phyloP scores from a whole-genome alignment of 2,113 vertebrate species.

The Benitochromis conjunctus region DNA sequence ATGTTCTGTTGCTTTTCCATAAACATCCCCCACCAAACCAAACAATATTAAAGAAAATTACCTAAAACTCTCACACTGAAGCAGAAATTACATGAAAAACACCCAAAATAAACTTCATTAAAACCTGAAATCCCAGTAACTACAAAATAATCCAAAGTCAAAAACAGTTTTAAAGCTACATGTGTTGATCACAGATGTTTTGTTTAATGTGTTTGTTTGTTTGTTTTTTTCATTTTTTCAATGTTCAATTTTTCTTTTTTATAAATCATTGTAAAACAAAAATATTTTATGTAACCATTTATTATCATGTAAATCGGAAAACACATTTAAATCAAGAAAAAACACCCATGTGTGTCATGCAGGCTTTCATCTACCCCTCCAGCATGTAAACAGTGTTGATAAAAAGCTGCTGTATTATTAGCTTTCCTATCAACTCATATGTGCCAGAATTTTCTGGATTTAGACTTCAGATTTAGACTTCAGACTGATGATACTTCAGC shows the following conservation, averaged over 20 bases:
- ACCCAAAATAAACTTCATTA: too few species aligned
- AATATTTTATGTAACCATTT: slow-evolving; percentile 56
- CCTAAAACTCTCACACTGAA: background rate
- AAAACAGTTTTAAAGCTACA: too few species aligned
- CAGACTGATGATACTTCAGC: background rate
- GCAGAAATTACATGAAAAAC: background rate
- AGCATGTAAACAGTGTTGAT: slow-evolving; percentile 57
- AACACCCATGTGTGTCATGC: slow-evolving; percentile 23
- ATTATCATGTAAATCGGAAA: slow-evolving; percentile 21
- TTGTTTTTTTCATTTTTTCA: background rate
- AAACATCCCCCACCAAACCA: background rate
- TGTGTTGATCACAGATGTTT: too few species aligned
- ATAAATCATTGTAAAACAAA: background rate
- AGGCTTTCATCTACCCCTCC: slow-evolving; percentile 6
- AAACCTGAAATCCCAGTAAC: too few species aligned
- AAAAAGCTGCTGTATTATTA: slow-evolving; percentile 42
- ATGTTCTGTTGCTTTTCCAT: background rate
- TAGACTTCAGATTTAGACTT: background rate
- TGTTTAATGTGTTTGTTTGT: too few species aligned
- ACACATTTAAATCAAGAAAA: slow-evolving; percentile 53
- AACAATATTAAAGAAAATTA: fast-evolving
- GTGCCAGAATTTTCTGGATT: background rate
- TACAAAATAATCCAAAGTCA: too few species aligned
- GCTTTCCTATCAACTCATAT: background rate
- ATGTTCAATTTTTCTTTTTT: too few species aligned